Evolutionary conservation across 2,113 vertebrate genomes (phyloP).

Genomic region (Aramus guarauna): DNA sequence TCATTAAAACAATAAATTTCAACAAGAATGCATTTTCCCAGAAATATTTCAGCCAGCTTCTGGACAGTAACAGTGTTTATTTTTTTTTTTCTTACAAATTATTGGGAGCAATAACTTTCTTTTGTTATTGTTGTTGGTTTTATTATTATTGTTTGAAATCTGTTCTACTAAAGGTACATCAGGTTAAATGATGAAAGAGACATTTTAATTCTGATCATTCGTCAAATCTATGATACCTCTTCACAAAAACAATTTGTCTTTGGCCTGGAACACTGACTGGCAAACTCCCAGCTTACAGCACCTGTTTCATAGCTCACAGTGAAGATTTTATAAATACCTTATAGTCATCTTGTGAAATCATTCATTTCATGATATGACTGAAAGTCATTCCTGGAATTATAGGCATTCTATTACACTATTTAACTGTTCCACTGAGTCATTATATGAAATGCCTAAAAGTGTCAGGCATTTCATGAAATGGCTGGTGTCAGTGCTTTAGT

Average conservation of each 20-base stretch:
- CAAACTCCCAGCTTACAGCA: conserved; percentile 19
- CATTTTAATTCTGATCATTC: neutral
- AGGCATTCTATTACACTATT: conserved; percentile 22
- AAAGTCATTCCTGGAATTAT: conserved; percentile 17
- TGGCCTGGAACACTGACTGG: conserved; percentile 13
- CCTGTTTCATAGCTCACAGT: conserved; percentile 17
- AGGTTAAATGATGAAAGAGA: neutral
- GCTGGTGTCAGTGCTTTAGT: neutral
- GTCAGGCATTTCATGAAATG: conserved; percentile 10
- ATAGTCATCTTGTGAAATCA: conserved; percentile 23
- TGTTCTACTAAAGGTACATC: neutral
- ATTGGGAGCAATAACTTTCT: neutral
- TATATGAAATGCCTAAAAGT: neutral
- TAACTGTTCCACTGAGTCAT: conserved; percentile 2
- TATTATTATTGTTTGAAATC: neutral
- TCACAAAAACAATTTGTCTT: neutral
- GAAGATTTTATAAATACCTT: conserved; percentile 40
- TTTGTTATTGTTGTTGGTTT: accelerated
- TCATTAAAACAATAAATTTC: neutral
- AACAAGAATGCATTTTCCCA: neutral
- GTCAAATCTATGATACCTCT: neutral
- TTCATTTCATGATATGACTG: conserved; percentile 17
- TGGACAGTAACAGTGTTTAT: neutral
- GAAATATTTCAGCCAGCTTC: neutral
- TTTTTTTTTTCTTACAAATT: neutral